phyloP scores from a whole-genome alignment of 2,888 invertebrate genomes.

The Drosophila neonasuta region DNA sequence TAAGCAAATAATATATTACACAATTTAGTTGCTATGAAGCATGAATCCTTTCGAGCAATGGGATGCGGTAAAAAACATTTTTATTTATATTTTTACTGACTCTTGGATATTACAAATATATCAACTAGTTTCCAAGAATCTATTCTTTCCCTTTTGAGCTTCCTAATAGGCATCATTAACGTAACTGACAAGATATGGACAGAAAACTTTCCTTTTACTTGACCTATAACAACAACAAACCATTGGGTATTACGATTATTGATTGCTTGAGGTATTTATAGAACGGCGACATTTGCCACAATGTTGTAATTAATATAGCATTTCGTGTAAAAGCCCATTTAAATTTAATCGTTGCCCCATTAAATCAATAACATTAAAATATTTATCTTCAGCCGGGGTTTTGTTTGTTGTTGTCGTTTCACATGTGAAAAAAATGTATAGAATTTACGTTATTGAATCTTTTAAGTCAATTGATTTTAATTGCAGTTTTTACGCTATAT shows the following conservation, averaged over 20 bases:
- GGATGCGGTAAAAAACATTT: too few relatives aligned
- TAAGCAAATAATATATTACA: not conserved
- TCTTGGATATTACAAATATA: too few relatives aligned
- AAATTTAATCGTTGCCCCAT: not conserved
- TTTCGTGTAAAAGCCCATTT: not conserved
- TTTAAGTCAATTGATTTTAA: constrained; percentile 14
- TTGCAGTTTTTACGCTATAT: constrained; percentile 7
- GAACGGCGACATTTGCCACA: not conserved
- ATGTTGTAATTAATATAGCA: not conserved
- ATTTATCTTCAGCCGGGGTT: not conserved
- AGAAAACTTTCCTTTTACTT: not conserved
- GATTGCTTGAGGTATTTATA: constrained; percentile 3
- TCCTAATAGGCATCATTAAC: too few relatives aligned
- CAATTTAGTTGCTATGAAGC: not conserved
- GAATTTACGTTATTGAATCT: constrained; percentile 3
- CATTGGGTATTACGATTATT: not conserved
- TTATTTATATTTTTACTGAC: too few relatives aligned
- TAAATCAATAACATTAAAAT: constrained; percentile 5
- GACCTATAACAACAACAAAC: not conserved
- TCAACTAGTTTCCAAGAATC: too few relatives aligned
- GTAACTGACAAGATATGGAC: not conserved
- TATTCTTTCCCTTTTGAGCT: too few relatives aligned
- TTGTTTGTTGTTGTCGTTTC: not conserved
- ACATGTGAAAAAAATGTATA: not conserved
- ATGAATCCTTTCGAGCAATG: not conserved